phyloP scores from a whole-genome alignment of 2,797 vertebrate species.

The Darevskia nairensis region DNA sequence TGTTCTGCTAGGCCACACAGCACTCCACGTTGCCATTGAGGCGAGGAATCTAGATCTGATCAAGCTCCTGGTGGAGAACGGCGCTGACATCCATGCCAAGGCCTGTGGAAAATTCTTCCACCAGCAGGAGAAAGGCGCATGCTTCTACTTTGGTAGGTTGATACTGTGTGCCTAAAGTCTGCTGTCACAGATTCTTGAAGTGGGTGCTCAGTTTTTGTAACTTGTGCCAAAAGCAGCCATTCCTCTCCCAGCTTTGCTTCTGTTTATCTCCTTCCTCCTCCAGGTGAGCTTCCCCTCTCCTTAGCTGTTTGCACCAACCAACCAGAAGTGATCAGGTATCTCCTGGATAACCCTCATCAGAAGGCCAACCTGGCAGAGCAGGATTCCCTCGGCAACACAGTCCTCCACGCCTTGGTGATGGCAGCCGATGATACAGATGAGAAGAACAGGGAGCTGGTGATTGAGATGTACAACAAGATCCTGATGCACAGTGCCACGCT shows the following conservation, averaged over 20 bases:
- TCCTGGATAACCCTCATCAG: slow-evolving; percentile 84
- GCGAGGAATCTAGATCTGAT: slow-evolving; percentile 85
- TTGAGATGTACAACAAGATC: slow-evolving; percentile 85
- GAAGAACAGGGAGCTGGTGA: slow-evolving; percentile 88
- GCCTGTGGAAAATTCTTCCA: slow-evolving; percentile 92
- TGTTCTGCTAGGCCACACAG: slow-evolving; percentile 85
- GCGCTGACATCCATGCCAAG: slow-evolving; percentile 87
- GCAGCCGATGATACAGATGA: slow-evolving; percentile 84
- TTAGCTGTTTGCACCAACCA: slow-evolving; percentile 96
- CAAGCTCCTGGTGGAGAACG: slow-evolving; percentile 86
- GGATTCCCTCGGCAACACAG: slow-evolving; percentile 91
- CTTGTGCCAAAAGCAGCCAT: too few relatives aligned
- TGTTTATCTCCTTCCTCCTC: not conserved
- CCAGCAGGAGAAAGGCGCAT: slow-evolving; percentile 78
- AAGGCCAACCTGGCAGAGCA: slow-evolving; percentile 75
- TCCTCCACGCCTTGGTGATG: slow-evolving; percentile 90
- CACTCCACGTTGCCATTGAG: slow-evolving; percentile 94
- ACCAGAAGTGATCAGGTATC: slow-evolving; percentile 85
- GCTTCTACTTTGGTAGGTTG: slow-evolving; percentile 94
- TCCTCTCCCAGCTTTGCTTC: not conserved
- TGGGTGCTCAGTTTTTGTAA: too few relatives aligned
- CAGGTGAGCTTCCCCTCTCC: slow-evolving; percentile 93
- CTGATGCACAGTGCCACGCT: slow-evolving; percentile 77
- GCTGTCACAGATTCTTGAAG: too few relatives aligned
- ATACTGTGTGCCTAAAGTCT: not conserved